phyloP scores from a whole-genome alignment of 2,888 invertebrate species.

The Archips crataeganus region DNA sequence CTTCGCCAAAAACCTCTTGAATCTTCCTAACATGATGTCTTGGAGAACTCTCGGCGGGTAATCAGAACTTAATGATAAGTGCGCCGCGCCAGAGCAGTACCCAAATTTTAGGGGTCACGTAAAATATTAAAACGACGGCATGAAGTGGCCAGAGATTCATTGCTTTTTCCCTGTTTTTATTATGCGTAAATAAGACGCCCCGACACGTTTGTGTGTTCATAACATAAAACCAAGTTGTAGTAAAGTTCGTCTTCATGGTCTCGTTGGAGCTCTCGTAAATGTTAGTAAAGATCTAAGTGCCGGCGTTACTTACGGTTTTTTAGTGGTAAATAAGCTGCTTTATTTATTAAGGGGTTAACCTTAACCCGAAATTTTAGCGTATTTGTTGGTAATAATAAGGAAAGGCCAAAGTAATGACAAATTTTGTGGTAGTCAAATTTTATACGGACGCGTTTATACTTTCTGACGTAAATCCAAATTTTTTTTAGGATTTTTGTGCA shows the following conservation, averaged over 20 bases:
- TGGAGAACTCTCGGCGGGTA: constrained; percentile 73
- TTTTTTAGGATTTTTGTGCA: not conserved
- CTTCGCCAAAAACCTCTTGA: constrained; percentile 77
- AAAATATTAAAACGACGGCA: constrained; percentile 84
- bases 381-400: not conserved
- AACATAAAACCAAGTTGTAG: constrained; percentile 78
- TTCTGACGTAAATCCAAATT: too few species aligned
- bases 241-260: constrained; percentile 71
- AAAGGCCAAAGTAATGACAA: not conserved
- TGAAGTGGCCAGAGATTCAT: constrained; percentile 85
- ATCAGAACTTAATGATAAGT: constrained; percentile 85
- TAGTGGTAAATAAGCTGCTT: constrained; percentile 36
- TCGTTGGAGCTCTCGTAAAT: constrained; percentile 69
- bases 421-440: constrained; percentile 7
- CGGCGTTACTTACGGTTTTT: constrained; percentile 53
- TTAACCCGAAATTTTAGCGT: not conserved
- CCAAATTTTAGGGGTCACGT: constrained; percentile 85
- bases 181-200: constrained; percentile 82
- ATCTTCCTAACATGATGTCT: constrained; percentile 72
- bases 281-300: constrained; percentile 66
- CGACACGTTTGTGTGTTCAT: constrained; percentile 76
- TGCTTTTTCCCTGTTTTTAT: constrained; percentile 84
- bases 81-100: constrained; percentile 70
- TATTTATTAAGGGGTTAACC: constrained; percentile 24
- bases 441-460: not conserved